A percentile compares a stretch with the other conserved stretches of the same genome.
These are phyloP conservation scores for Cantharis rufa DNA, from an alignment of 2,888 invertebrate species.

Conservation along the genomic window DNA sequence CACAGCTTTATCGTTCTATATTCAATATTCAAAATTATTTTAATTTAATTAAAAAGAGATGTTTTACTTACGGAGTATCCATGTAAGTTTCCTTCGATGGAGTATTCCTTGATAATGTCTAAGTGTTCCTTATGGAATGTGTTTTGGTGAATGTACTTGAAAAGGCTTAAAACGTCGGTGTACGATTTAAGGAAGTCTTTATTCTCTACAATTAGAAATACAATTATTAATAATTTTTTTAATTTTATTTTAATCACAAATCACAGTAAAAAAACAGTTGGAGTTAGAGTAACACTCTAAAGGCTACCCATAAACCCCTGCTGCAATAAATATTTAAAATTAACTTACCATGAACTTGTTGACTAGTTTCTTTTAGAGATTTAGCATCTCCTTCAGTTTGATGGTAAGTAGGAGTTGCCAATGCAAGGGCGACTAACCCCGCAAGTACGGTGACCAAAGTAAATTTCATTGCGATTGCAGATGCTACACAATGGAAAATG, in stretches of 20 bases:
- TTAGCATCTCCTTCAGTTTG: conserved; percentile 31
- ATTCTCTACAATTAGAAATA: neutral
- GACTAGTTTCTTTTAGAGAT: conserved; percentile 14
- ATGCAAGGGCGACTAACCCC: conserved; percentile 32
- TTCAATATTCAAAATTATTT: conserved; percentile 27
- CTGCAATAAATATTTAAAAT: no score
- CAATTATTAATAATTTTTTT: neutral
- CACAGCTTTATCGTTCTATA: conserved; percentile 62
- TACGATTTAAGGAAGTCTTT: conserved; percentile 37
- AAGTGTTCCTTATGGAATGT: conserved; percentile 50
- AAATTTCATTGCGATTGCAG: conserved; percentile 29
- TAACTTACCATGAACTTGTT: conserved; percentile 51
- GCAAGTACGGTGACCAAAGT: conserved; percentile 22
- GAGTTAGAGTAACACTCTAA: no score
- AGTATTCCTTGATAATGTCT: conserved; percentile 62
- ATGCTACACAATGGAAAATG: conserved; percentile 11
- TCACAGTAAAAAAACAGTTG: no score
- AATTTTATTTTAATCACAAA: no score
- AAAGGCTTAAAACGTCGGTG: conserved; percentile 45
- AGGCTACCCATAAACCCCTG: no score
- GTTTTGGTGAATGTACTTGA: conserved; percentile 45
- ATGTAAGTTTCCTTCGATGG: conserved; percentile 52
- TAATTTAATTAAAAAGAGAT: neutral
- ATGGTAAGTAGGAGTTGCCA: conserved; percentile 49
- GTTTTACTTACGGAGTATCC: conserved; percentile 45